Base-by-base conservation (phyloP, 2,888 invertebrate species). In the Cinara cedri region DNA sequence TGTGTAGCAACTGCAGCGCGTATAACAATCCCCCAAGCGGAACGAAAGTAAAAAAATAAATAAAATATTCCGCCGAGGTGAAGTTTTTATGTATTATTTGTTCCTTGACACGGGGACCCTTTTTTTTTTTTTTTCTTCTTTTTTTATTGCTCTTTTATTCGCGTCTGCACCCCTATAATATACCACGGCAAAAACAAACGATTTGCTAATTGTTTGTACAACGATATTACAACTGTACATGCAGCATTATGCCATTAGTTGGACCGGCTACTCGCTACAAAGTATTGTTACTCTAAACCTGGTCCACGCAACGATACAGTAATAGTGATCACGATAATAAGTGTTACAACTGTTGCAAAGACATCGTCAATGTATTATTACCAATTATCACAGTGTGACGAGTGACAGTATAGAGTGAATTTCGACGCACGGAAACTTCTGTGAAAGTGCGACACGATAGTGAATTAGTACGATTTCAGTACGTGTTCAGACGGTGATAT, bases 71-170 rank as follows among this genome's bases (percentile, higher is more conserved):
- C 10, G n/a, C 26, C 60, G 60, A 72, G 57, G 24, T 72, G 71
- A n/a, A 72, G 71, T 72, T 72, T 72, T 60, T 72, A 72, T 72
- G 46, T 57, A 24, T 44, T 8, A 19, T 72, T 60, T 60, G 44
- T 60, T 42, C 26, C 55, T 42, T n/a, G n/a, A 16, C 42, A n/a
- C 1, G 9, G n/a, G 19, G n/a, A 46, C 72, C 57, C 72, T 72
- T n/a, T 44, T 72, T 60, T 72, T 72, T 60, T n/a, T 44, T 72
- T 60, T 72, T 72, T 60, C 24, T 57, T 57, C 57, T 72, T n/a
- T 44, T 72, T 72, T 72, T 72, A 72, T 72, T 46, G 72, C 60
- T 60, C 24, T 72, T 72, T 60, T 72, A 72, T 72, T 46, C 44
- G 11, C 46, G n/a, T 60, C 46, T 46, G 46, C 46, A 57, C 72